phyloP scores from a whole-genome alignment of 2,113 vertebrate species.

The Ginglymostoma cirratum region DNA sequence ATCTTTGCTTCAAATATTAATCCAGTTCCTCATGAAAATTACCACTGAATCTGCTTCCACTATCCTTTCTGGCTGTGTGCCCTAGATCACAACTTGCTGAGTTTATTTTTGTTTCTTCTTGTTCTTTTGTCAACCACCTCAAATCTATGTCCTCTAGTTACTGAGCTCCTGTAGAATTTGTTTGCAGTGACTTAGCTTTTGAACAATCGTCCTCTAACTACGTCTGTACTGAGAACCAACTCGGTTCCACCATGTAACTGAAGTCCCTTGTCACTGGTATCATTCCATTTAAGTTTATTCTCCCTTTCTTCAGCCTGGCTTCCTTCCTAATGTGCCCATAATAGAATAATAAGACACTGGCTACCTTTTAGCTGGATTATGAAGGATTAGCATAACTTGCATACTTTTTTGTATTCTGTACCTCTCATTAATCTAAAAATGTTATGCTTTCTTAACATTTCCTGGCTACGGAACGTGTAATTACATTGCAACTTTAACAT shows the following conservation, averaged over 20 bases:
- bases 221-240: neutral
- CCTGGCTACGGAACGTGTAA: neutral
- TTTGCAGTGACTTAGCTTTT: no score
- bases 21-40: neutral
- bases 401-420: neutral
- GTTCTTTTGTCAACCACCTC: neutral
- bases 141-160: neutral
- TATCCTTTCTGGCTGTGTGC: neutral
- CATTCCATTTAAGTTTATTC: neutral
- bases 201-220: neutral
- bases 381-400: neutral
- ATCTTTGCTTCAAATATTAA: neutral
- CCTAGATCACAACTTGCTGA: neutral
- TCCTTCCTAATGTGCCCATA: neutral
- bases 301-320: neutral
- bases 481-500: no score
- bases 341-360: neutral
- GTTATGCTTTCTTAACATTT: neutral
- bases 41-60: neutral
- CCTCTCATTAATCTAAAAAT: neutral
- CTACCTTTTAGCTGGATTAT: neutral
- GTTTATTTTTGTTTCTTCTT: neutral
- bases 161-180: no score
- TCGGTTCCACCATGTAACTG: neutral
- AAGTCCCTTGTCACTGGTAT: neutral